Conservation (phyloP, 2,888 invertebrate species). For the Pristionchus arcanus region DNA sequence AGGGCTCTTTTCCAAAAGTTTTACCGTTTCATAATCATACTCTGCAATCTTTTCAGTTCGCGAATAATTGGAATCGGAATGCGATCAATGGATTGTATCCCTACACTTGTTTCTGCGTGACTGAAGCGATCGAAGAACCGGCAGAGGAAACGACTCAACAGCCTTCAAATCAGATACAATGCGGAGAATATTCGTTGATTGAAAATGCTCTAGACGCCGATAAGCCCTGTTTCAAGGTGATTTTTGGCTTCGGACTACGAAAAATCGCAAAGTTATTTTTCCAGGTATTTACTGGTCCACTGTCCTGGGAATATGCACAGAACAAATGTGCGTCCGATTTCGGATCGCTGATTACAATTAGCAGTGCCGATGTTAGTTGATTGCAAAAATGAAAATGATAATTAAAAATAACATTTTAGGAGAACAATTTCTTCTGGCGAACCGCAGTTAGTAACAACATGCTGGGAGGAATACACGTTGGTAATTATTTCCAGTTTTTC, state of each 20-base stretch:
- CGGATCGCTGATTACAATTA: slow-evolving; percentile 1
- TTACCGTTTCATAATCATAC: no score
- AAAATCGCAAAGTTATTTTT: no score
- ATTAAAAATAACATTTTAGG: not conserved
- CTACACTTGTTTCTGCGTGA: no score
- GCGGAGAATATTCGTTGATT: not conserved
- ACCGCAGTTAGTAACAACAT: not conserved
- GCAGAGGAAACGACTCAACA: no score
- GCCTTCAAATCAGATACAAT: not conserved
- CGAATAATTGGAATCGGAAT: no score
- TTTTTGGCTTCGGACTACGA: no score
- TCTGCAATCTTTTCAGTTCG: no score
- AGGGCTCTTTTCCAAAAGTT: no score
- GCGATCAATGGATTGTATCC: no score
- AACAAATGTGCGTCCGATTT: not conserved
- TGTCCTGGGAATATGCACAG: not conserved
- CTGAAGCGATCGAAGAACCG: no score
- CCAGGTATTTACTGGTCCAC: not conserved
- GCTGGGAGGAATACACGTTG: not conserved
- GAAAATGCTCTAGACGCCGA: not conserved
- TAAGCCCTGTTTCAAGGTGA: not conserved
- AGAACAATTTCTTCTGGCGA: slow-evolving; percentile 3
- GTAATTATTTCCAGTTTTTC: not conserved
- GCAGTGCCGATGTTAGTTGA: not conserved
- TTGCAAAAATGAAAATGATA: not conserved